phyloP scores from a whole-genome alignment of 2,797 vertebrate species.

The Catostomus latipinnis region DNA sequence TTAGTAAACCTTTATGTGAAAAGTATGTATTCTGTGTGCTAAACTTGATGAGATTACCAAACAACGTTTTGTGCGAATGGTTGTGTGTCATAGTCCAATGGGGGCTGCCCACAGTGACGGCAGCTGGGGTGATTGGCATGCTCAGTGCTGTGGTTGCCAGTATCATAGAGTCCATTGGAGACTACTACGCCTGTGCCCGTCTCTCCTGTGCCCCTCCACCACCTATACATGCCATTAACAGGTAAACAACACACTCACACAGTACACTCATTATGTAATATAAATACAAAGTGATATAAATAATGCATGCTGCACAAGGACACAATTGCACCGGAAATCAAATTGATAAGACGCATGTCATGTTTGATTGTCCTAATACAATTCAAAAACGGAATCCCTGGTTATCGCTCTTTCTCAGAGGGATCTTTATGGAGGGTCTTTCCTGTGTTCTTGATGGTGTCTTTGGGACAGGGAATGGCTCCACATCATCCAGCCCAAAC shows the following conservation, averaged over 20 bases:
- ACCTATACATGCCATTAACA: constrained; percentile 95
- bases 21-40: neutral
- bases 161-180: constrained; percentile 97
- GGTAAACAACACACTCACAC: constrained; percentile 71
- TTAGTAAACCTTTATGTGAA: neutral
- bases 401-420: constrained; percentile 74
- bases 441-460: constrained; percentile 96
- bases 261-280: neutral
- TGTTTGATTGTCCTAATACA: too few species aligned
- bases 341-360: too few species aligned
- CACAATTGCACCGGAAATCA: too few species aligned
- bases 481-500: constrained; percentile 97
- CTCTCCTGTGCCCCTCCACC: constrained; percentile 93
- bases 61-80: constrained; percentile 3
- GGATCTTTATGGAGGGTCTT: constrained; percentile 94
- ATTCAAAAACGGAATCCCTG: constrained; percentile 7
- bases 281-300: too few species aligned
- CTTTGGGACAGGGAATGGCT: constrained; percentile 97
- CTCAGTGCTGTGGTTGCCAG: constrained; percentile 95
- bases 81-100: constrained; percentile 86
- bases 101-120: constrained; percentile 91
- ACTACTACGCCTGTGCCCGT: constrained; percentile 96
- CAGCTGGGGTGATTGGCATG: constrained; percentile 96
- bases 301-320: too few species aligned
- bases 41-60: neutral